phyloP scores from a whole-genome alignment of 2,888 invertebrate genomes.

The Tetropium fuscum region DNA sequence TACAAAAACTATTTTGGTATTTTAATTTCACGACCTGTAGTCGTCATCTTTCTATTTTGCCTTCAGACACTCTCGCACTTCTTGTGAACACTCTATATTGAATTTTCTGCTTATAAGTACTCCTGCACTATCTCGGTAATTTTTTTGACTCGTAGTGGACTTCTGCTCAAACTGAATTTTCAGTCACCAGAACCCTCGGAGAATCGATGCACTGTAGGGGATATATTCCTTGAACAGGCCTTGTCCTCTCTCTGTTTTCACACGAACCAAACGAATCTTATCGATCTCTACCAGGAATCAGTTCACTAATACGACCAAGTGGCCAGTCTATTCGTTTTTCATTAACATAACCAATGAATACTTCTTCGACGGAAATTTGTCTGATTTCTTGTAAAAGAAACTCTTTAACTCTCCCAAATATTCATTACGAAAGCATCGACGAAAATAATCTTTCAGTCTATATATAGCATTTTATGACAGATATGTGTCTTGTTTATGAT shows the following conservation, averaged over 20 bases:
- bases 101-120: too few species aligned
- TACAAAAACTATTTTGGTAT: too few species aligned
- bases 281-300: too few species aligned
- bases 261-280: neutral
- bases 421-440: neutral
- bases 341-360: neutral
- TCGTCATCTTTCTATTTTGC: too few species aligned
- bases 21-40: too few species aligned
- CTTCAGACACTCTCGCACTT: too few species aligned
- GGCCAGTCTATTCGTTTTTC: neutral
- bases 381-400: neutral
- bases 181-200: neutral
- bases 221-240: neutral
- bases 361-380: neutral
- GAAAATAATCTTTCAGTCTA: neutral
- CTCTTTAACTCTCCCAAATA: neutral
- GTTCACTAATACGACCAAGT: neutral
- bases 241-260: neutral
- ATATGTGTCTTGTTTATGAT: neutral
- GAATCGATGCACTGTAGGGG: neutral
- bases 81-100: too few species aligned
- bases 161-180: neutral
- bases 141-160: neutral
- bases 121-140: neutral
- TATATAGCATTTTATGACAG: neutral